Conservation (phyloP, 2,113 vertebrate species). For the Delphinapterus leucas region DNA sequence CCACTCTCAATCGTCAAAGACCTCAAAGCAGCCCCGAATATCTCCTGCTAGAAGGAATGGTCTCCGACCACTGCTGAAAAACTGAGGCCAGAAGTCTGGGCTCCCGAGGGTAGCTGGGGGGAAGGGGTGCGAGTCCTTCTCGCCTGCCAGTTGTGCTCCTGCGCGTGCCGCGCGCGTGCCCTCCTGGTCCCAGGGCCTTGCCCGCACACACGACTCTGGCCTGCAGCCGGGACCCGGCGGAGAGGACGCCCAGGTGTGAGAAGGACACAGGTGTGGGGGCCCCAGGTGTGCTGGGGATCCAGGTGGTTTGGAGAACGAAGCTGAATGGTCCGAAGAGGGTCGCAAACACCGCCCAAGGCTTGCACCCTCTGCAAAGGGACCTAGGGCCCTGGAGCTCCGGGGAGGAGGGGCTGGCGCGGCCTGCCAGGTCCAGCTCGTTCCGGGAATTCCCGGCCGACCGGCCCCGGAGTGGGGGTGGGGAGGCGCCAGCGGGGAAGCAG, state of each 20-base stretch:
- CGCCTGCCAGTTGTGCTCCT: not conserved
- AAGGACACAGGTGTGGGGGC: constrained; percentile 36
- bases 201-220: not conserved
- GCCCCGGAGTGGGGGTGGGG: constrained; percentile 46
- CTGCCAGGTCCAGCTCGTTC: constrained; percentile 64
- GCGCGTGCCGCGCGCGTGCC: not conserved
- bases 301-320: not conserved
- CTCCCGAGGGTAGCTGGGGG: not conserved
- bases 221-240: not conserved
- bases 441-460: constrained; percentile 49
- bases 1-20: not conserved
- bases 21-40: not conserved
- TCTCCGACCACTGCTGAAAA: constrained; percentile 30
- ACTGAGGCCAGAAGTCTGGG: constrained; percentile 43
- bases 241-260: constrained; percentile 33
- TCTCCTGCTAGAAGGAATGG: constrained; percentile 10
- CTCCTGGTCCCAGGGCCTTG: not conserved
- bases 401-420: constrained; percentile 37
- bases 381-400: not conserved
- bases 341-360: not conserved
- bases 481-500: constrained; percentile 40
- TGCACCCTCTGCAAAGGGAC: not conserved
- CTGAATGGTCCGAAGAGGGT: not conserved
- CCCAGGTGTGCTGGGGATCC: constrained; percentile 24
- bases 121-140: not conserved